Evolutionary conservation across 1,140 invertebrate species (phyloP).

Genomic region (Melanaphis sacchari): DNA sequence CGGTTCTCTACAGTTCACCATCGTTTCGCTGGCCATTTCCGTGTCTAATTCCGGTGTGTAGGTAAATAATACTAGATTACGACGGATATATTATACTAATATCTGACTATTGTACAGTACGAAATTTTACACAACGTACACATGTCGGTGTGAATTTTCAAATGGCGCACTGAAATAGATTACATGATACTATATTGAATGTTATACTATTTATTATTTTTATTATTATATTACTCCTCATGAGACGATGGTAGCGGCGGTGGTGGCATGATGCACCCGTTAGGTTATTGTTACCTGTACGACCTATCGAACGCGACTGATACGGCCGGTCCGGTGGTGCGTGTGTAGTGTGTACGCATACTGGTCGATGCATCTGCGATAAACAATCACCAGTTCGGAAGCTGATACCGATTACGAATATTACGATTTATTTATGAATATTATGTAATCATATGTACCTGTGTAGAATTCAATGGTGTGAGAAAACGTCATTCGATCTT

Average conservation of each 20-base stretch:
- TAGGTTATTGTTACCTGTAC: background rate
- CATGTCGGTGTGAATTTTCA: too few species aligned
- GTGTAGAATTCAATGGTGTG: too few species aligned
- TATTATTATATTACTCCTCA: slow-evolving; percentile 4
- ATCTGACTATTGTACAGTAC: background rate
- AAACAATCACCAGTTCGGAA: background rate
- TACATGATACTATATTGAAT: background rate
- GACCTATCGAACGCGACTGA: slow-evolving; percentile 1
- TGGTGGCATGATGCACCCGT: background rate
- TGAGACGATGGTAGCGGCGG: too few species aligned
- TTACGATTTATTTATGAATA: background rate
- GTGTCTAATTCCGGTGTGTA: background rate
- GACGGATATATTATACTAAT: background rate
- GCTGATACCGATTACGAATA: background rate
- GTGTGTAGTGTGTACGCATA: background rate
- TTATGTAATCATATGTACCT: background rate
- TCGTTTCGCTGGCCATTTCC: background rate
- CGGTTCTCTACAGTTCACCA: background rate
- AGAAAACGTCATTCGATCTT: background rate
- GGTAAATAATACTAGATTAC: background rate
- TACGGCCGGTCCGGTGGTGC: background rate
- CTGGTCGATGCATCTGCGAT: background rate
- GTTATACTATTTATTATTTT: background rate
- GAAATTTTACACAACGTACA: too few species aligned
- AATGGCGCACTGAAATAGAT: background rate